phyloP scores from a whole-genome alignment of 2,888 invertebrate genomes.

The Himalopsyche japonica region DNA sequence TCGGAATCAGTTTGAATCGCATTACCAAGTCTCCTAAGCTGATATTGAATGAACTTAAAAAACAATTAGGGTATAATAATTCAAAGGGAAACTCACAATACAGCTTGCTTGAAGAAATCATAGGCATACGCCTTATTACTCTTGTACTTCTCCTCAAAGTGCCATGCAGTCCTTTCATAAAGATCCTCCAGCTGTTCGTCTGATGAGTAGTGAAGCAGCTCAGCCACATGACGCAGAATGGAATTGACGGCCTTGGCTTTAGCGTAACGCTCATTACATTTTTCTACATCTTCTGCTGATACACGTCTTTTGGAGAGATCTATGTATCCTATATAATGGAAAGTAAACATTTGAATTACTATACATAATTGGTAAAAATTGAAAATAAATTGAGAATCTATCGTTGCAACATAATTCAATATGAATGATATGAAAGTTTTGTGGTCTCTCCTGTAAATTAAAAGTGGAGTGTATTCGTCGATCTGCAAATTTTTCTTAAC shows the following conservation, averaged over 20 bases:
- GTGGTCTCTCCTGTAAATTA: too few species aligned
- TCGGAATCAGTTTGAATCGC: too few species aligned
- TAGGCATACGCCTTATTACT: conserved; percentile 94
- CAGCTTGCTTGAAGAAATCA: conserved; percentile 98
- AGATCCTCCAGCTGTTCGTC: conserved; percentile 94
- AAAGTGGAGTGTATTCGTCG: too few species aligned
- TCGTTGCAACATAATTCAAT: too few species aligned
- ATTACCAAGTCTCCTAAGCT: too few species aligned
- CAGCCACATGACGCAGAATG: conserved; percentile 95
- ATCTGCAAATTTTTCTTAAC: too few species aligned
- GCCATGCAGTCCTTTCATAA: conserved; percentile 96
- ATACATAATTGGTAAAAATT: neutral
- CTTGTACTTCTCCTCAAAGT: conserved; percentile 96
- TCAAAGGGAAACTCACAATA: conserved; percentile 69
- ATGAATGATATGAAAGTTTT: too few species aligned
- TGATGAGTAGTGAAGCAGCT: conserved; percentile 85
- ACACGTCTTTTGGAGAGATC: conserved; percentile 99
- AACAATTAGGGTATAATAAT: too few species aligned
- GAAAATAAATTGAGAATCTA: too few species aligned
- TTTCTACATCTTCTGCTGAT: conserved; percentile 95
- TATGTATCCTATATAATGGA: conserved; percentile 81
- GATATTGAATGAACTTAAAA: too few species aligned
- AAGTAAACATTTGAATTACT: neutral
- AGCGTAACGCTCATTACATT: conserved; percentile 97
- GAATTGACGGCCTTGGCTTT: conserved; percentile 99